These are phyloP conservation scores for Mesochorus sp. DNA, from an alignment of 2,888 invertebrate species.

Conservation along the genomic window DNA sequence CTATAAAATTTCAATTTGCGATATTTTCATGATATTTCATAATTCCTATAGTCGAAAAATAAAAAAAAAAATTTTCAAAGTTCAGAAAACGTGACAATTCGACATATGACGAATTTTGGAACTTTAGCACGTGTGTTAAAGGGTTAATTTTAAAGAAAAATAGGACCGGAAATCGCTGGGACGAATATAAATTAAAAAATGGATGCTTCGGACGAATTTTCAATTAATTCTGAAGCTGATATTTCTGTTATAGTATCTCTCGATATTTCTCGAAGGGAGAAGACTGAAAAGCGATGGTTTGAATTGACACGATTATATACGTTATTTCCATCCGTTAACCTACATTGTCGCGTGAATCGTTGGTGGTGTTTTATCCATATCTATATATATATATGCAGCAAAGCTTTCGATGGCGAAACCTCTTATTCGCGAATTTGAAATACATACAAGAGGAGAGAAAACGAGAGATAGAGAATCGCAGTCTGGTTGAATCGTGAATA, in stretches of 20 bases:
- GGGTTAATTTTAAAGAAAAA: too few species aligned
- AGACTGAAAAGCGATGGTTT: constrained; percentile 19
- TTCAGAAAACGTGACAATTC: too few species aligned
- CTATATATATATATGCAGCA: background rate
- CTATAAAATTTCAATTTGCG: too few species aligned
- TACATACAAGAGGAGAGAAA: background rate
- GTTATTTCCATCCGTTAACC: constrained; percentile 79
- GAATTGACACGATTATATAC: constrained; percentile 77
- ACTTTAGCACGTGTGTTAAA: too few species aligned
- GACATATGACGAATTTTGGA: too few species aligned
- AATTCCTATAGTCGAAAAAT: background rate
- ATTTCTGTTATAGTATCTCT: too few species aligned
- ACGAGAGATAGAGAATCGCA: constrained; percentile 35
- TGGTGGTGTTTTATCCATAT: constrained; percentile 53
- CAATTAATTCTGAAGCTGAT: too few species aligned
- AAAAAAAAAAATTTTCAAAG: background rate
- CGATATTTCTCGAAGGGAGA: too few species aligned
- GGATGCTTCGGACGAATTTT: too few species aligned
- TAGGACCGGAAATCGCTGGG: too few species aligned
- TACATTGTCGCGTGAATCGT: constrained; percentile 69
- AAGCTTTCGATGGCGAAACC: constrained; percentile 35
- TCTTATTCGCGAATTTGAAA: constrained; percentile 30
- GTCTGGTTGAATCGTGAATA: constrained; percentile 73
- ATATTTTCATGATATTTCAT: background rate
- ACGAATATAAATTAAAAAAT: too few species aligned